These are phyloP conservation scores for Psittacus erithacus DNA, from an alignment of 2,113 vertebrate species.

Conservation along the genomic window DNA sequence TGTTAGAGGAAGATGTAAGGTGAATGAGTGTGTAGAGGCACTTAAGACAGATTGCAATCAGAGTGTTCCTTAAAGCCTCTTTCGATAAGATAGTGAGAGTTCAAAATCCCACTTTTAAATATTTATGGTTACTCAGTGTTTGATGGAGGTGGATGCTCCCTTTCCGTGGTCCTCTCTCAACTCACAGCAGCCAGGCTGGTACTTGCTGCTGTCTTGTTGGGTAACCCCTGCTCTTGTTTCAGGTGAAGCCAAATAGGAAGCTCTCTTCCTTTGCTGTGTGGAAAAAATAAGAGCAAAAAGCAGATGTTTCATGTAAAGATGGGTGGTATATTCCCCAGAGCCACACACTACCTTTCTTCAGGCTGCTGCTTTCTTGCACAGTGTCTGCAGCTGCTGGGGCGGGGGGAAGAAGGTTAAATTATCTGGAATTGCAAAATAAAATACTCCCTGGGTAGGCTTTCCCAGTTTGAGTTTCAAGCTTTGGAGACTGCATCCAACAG, in stretches of 20 bases:
- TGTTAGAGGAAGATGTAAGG: not conserved
- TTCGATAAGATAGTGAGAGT: not conserved
- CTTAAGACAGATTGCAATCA: rapidly evolving
- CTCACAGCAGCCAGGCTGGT: not conserved
- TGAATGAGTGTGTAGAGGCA: not conserved
- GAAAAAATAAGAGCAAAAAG: not conserved
- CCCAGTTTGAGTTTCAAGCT: not conserved
- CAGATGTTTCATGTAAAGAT: not conserved
- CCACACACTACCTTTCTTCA: not conserved
- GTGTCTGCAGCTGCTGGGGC: not conserved
- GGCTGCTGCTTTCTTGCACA: not conserved
- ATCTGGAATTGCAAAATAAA: not conserved
- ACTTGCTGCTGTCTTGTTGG: rapidly evolving
- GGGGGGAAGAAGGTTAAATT: not conserved
- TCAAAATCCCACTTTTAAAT: not conserved
- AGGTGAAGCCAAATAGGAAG: not conserved
- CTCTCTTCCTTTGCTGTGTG: not conserved
- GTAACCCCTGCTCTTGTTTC: not conserved
- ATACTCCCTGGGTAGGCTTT: not conserved
- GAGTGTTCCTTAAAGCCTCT: not conserved
- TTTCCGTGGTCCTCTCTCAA: rapidly evolving
- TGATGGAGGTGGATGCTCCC: not conserved
- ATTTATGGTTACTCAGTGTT: not conserved
- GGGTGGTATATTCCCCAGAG: not conserved
- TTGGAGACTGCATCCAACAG: not conserved